Evolutionary conservation across 2,113 vertebrate species (phyloP).

Genomic region (Xiphophorus hellerii): DNA sequence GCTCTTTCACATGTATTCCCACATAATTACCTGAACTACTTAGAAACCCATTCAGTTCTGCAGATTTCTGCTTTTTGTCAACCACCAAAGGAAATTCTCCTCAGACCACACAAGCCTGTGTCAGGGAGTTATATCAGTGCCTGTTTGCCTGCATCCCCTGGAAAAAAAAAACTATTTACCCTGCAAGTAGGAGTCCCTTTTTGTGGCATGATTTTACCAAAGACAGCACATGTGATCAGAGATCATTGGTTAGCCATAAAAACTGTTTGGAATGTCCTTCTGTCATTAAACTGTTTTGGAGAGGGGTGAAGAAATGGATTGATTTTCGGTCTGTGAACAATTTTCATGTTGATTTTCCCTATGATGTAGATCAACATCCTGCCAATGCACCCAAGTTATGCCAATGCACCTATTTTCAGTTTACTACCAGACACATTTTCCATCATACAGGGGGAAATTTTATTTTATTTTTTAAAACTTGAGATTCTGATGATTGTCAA

Average conservation of each 20-base stretch:
- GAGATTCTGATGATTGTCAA: too few species aligned
- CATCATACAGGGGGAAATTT: too few species aligned
- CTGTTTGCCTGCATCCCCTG: constrained; percentile 37
- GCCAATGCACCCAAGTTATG: too few species aligned
- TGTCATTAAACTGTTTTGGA: background rate
- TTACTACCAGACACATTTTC: too few species aligned
- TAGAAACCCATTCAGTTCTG: constrained; percentile 55
- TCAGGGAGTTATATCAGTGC: constrained; percentile 30
- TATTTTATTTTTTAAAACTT: too few species aligned
- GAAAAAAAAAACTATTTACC: constrained; percentile 27
- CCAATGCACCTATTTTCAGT: too few species aligned
- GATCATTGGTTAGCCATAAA: constrained; percentile 14
- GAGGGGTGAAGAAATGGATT: background rate
- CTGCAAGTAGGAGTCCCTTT: constrained; percentile 28
- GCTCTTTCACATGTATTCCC: constrained; percentile 42
- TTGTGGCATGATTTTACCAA: constrained; percentile 23
- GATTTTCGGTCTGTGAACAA: background rate
- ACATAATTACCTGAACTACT: constrained; percentile 52
- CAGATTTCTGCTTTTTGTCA: constrained; percentile 34
- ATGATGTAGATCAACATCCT: too few species aligned
- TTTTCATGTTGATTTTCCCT: background rate
- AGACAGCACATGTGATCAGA: constrained; percentile 20
- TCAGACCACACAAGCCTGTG: constrained; percentile 56
- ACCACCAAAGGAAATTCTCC: constrained; percentile 34
- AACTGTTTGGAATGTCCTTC: constrained; percentile 1